Base-by-base conservation (phyloP, 2,797 vertebrate species). In the Perodicticus potto region DNA sequence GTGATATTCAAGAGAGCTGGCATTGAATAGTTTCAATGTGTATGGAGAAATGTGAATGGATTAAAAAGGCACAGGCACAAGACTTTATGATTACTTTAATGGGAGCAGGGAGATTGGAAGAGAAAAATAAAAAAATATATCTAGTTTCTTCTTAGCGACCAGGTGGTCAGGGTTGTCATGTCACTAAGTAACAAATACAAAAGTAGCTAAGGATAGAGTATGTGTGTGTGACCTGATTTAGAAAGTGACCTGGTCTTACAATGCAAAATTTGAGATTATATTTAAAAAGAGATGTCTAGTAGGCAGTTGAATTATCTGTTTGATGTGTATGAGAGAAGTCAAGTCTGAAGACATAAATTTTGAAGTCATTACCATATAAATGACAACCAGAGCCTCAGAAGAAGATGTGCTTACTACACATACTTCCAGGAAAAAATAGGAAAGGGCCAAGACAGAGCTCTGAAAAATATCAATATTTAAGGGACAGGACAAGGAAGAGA, bases 361-460 rank as follows among this genome's bases (percentile, higher is more conserved):
- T 70, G 49, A 72, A 95, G n/a, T 73, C n/a, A 65, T 74, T 43
- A 84, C 6, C 23, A 91, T 57, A 86, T 70, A 95, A 83, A 83
- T 86, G 78, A 40, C n/a, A 95, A 73, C 37, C 32, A 23, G 37
- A 83, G 59, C 19, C 74, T 85, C 32, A 43, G 77, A 86, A 57
- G 8, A 84, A 7, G 10, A 69, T n/a, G 49, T 40, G 7, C 57
- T 93, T 59, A 83, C 53, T 40, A 43, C 25, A 76, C 1, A 86
- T 3, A 22, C 0, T 73, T 59, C 67, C 34, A 72, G 53, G 40
- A 65, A 76, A 25, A 84, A 88, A 61, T 1, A 77, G 25, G 14
- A 61, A 67, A 80, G 8, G 12, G 3, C 43, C 20, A 32, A 86
- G 29, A 19, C 45, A 37, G 4, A 65, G 27, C 12, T 40, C 17